Evolutionary conservation across 2,888 invertebrate species (phyloP).

Genomic region (Cybosia mesomella): DNA sequence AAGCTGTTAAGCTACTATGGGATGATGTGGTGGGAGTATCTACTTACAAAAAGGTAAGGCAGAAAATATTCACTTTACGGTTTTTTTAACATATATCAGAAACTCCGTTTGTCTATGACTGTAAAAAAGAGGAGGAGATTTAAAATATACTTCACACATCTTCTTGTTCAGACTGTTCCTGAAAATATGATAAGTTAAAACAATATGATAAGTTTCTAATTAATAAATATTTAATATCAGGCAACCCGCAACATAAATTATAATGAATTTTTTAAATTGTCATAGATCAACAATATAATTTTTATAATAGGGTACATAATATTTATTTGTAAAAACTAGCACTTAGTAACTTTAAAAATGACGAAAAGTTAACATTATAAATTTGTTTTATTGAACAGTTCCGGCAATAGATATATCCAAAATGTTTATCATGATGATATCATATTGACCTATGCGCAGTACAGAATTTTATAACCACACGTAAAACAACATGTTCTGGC

Average conservation of each 20-base stretch:
- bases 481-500: slow-evolving; percentile 24
- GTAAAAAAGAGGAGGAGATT: not conserved
- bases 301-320: not conserved
- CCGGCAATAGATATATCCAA: slow-evolving; percentile 24
- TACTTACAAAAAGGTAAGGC: not conserved
- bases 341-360: slow-evolving; percentile 1
- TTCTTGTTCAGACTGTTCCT: not conserved
- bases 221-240: not conserved
- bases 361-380: slow-evolving; percentile 10
- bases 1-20: not conserved
- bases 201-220: not conserved
- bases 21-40: not conserved
- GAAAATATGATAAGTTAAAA: not conserved
- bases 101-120: not conserved
- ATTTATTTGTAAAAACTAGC: not conserved
- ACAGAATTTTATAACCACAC: slow-evolving; percentile 35
- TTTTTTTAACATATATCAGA: not conserved
- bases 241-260: not conserved
- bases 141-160: not conserved
- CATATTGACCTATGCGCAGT: slow-evolving; percentile 33
- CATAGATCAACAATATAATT: not conserved
- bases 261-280: not conserved
- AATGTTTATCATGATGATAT: slow-evolving; percentile 41
- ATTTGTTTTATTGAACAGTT: slow-evolving; percentile 20
- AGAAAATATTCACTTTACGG: not conserved